phyloP scores from a whole-genome alignment of 2,797 vertebrate genomes.

The Pseudomugil tenellus region DNA sequence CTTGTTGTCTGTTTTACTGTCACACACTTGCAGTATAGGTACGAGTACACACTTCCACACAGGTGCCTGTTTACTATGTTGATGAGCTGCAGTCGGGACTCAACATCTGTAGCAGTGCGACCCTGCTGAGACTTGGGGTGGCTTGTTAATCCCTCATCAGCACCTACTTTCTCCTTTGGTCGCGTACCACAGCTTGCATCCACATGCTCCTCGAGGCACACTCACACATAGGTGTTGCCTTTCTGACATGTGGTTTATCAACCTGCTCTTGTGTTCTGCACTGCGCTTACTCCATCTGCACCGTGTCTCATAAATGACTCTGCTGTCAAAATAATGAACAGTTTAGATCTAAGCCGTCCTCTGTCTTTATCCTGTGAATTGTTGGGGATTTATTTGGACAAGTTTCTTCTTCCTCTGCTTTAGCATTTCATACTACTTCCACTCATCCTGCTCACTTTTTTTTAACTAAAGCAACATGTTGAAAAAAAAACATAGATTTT shows the following conservation, averaged over 20 bases:
- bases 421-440: constrained; percentile 35
- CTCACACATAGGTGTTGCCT: constrained; percentile 27
- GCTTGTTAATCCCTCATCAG: constrained; percentile 54
- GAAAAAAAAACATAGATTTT: too few relatives aligned
- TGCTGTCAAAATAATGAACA: constrained; percentile 69
- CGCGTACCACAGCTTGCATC: constrained; percentile 20
- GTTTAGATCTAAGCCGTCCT: constrained; percentile 42
- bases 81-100: constrained; percentile 69
- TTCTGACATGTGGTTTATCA: constrained; percentile 44
- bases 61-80: constrained; percentile 74
- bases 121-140: constrained; percentile 60
- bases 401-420: constrained; percentile 27
- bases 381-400: constrained; percentile 28
- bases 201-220: constrained; percentile 15
- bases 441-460: constrained; percentile 16
- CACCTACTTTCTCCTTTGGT: constrained; percentile 21
- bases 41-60: constrained; percentile 12
- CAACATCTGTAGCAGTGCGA: constrained; percentile 73
- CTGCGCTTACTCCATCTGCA: constrained; percentile 52
- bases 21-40: constrained; percentile 18
- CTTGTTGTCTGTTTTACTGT: constrained; percentile 34
- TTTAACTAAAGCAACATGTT: not conserved
- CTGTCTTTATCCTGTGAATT: constrained; percentile 38
- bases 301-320: constrained; percentile 46
- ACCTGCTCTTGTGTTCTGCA: constrained; percentile 41